A percentile compares a stretch with the other conserved stretches of the same genome.
These are phyloP conservation scores for Neria commutata DNA, from an alignment of 2,888 invertebrate genomes.

Conservation along the genomic window DNA sequence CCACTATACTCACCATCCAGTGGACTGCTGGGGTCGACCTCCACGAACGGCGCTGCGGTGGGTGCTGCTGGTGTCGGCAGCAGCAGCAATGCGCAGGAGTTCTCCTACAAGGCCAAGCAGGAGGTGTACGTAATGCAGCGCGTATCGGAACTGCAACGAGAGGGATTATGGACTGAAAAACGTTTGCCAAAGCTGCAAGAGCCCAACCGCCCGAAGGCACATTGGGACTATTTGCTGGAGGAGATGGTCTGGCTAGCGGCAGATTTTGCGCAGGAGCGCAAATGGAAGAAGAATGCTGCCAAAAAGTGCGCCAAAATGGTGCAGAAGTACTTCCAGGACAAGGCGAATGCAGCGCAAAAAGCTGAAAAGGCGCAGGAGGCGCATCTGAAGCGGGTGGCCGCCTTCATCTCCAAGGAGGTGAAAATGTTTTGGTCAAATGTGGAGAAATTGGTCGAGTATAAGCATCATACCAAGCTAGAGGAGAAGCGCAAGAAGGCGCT, in stretches of 20 bases:
- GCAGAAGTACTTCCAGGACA: conserved; percentile 90
- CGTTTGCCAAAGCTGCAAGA: conserved; percentile 91
- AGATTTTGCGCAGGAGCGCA: conserved; percentile 96
- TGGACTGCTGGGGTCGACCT: conserved; percentile 27
- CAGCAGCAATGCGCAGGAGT: conserved; percentile 62
- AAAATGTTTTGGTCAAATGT: conserved; percentile 95
- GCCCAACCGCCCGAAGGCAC: conserved; percentile 87
- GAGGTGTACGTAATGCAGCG: conserved; percentile 93
- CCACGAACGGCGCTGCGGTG: conserved; percentile 11
- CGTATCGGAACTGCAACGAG: conserved; percentile 88
- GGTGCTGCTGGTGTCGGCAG: conserved; percentile 21
- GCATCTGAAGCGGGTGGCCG: conserved; percentile 83
- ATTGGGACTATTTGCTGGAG: conserved; percentile 98
- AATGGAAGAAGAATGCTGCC: conserved; percentile 96
- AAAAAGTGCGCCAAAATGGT: conserved; percentile 91
- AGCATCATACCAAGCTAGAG: conserved; percentile 89
- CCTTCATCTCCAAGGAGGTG: conserved; percentile 90
- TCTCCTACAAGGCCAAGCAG: conserved; percentile 85
- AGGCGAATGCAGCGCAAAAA: conserved; percentile 84
- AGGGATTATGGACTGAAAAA: conserved; percentile 93
- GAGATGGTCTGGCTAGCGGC: conserved; percentile 99
- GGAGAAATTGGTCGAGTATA: conserved; percentile 95
- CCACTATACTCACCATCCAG: conserved; percentile 31
- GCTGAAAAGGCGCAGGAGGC: conserved; percentile 92
- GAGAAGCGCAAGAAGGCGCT: conserved; percentile 93